Evolutionary conservation across 2,113 vertebrate species (phyloP), one percentile per base, ranked within the genome.

Genomic region (Corythoichthys intestinalis): DNA sequence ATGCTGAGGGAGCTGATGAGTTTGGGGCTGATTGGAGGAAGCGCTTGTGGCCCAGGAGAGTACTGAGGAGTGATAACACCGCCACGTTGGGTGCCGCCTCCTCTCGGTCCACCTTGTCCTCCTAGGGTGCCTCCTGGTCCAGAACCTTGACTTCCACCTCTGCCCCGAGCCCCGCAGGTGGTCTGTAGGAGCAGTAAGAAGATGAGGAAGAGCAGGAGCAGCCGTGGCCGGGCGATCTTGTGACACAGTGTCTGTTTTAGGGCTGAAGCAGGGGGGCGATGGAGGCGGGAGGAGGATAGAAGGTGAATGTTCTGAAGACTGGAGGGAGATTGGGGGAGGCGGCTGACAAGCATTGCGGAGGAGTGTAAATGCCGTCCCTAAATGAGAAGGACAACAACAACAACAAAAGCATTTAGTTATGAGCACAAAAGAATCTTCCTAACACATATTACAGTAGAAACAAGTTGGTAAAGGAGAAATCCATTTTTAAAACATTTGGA

Each of bases 1-100:
- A 99, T 96, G 79, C 95, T 96, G 76, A 99, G 96, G 0, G 91
- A 90, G 72, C 77, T 90, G 69, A 87, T 82, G 71, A 90, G 80
- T 79, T 92, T 92, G 67, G 89, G 89, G 54, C 61, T 85, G 80
- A 89, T 81, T 0, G 83, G 85, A 2, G 80, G 82, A n/a, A 83
- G 66, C 34, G 37, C 60, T 5, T 76, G 80, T 44, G 74, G 54
- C 60, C 72, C 86, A 0, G 89, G 90, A 11, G 90, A 83, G 74
- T 91, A 93, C 37, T 88, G 90, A 13, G 91, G 87, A 13, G 92
- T 91, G 50, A 86, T 84, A 69, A 85, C 75, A 6, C 84, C 90
- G 12, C 89, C 86, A 41, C 91, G 81, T 66, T 88, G 87, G 54
- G 71, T 86, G 63, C 83, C 53, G 34, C 86, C 80, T 76, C 77